phyloP scores from a whole-genome alignment of 2,113 vertebrate genomes.

The Rhinoptilus africanus region DNA sequence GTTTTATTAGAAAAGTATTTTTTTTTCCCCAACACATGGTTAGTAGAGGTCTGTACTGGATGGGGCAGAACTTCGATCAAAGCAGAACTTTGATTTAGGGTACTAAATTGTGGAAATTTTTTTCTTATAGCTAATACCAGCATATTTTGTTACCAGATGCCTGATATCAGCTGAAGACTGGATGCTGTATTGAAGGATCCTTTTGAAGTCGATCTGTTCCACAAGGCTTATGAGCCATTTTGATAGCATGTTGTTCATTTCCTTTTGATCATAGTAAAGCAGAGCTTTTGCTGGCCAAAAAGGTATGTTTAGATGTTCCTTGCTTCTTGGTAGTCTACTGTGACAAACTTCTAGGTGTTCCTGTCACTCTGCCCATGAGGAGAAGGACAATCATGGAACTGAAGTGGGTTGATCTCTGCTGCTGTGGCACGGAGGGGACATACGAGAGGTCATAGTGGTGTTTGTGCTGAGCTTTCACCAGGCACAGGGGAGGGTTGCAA shows the following conservation, averaged over 20 bases:
- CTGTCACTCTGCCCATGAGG: neutral
- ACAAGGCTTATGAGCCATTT: neutral
- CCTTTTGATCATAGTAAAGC: neutral
- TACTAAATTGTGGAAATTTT: neutral
- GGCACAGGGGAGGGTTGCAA: neutral
- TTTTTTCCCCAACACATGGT: fast-evolving
- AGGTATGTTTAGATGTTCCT: neutral
- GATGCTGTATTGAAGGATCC: neutral
- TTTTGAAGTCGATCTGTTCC: neutral
- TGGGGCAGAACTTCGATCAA: neutral
- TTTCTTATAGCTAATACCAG: neutral
- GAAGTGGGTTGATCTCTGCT: fast-evolving
- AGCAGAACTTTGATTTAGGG: neutral
- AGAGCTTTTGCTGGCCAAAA: neutral
- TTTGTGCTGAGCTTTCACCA: neutral
- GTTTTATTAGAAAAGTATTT: neutral
- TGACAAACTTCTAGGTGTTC: neutral
- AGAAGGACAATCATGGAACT: fast-evolving
- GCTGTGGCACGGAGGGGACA: fast-evolving
- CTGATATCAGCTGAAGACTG: neutral
- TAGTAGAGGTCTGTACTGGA: neutral
- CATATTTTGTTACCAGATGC: neutral
- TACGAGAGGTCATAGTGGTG: neutral
- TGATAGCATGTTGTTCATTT: neutral
- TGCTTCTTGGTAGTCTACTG: neutral